Percentiles rank a stretch among this genome's conserved stretches.
These are phyloP conservation scores for Chymomyza amoena DNA, from an alignment of 2,888 invertebrate genomes.

Conservation along the genomic window DNA sequence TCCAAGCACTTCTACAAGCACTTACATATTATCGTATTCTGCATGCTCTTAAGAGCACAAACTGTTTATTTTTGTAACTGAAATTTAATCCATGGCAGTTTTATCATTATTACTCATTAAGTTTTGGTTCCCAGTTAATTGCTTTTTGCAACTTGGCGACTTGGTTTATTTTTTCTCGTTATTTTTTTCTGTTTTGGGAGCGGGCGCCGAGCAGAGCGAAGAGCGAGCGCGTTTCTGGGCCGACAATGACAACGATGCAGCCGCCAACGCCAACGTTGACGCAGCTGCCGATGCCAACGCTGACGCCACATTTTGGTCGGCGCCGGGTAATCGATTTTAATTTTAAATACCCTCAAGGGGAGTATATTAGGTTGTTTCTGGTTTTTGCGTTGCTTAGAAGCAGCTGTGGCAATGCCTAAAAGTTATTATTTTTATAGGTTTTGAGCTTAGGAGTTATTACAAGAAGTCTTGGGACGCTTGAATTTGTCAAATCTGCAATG, in stretches of 20 bases:
- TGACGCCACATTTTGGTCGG: background rate
- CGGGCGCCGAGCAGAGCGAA: constrained; percentile 1
- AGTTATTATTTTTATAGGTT: too few relatives aligned
- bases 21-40: background rate
- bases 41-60: background rate
- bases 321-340: background rate
- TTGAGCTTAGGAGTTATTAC: too few relatives aligned
- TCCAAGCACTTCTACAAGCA: background rate
- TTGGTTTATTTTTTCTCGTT: background rate
- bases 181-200: constrained; percentile 22
- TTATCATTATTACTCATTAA: constrained; percentile 47
- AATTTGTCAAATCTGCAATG: too few relatives aligned
- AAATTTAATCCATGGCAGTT: constrained; percentile 25
- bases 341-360: background rate
- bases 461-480: too few relatives aligned
- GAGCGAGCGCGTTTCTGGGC: background rate
- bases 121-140: constrained; percentile 14
- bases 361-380: background rate
- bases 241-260: background rate
- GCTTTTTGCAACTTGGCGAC: background rate
- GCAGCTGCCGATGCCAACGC: too few relatives aligned
- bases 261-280: background rate
- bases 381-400: too few relatives aligned
- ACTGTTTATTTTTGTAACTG: background rate
- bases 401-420: too few relatives aligned